Evolutionary conservation across 1,140 invertebrate genomes (phyloP).

Genomic region (Drosophila willistoni): DNA sequence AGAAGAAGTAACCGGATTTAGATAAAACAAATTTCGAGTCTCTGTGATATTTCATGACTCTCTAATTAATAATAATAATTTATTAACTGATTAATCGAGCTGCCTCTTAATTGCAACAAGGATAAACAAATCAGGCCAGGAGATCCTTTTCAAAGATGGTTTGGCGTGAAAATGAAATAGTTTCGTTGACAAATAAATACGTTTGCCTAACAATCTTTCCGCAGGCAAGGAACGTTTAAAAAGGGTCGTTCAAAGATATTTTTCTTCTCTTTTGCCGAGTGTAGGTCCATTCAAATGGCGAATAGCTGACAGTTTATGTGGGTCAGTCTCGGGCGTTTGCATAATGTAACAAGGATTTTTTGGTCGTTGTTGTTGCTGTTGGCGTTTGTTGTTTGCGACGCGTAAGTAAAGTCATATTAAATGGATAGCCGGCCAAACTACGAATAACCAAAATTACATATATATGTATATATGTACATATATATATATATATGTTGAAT

Average conservation of each 20-base stretch:
- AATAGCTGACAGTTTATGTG: constrained; percentile 36
- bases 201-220: background rate
- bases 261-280: background rate
- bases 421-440: constrained; percentile 30
- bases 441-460: constrained; percentile 7
- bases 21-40: too few species aligned
- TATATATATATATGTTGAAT: constrained; percentile 8
- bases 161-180: constrained; percentile 2
- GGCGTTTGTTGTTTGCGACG: constrained; percentile 31
- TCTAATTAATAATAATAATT: background rate
- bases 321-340: constrained; percentile 65
- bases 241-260: background rate
- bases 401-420: constrained; percentile 70
- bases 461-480: background rate
- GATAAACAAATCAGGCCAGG: background rate
- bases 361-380: constrained; percentile 1
- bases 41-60: too few species aligned
- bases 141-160: background rate
- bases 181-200: constrained; percentile 2
- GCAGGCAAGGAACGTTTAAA: background rate
- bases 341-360: constrained; percentile 59
- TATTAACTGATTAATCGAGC: constrained; percentile 5
- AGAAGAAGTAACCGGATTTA: too few species aligned
- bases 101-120: background rate
- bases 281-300: constrained; percentile 29